A percentile compares a stretch with the other conserved stretches of the same genome.
These are phyloP conservation scores for Machimus atricapillus DNA, from an alignment of 2,888 invertebrate species.

Conservation along the genomic window DNA sequence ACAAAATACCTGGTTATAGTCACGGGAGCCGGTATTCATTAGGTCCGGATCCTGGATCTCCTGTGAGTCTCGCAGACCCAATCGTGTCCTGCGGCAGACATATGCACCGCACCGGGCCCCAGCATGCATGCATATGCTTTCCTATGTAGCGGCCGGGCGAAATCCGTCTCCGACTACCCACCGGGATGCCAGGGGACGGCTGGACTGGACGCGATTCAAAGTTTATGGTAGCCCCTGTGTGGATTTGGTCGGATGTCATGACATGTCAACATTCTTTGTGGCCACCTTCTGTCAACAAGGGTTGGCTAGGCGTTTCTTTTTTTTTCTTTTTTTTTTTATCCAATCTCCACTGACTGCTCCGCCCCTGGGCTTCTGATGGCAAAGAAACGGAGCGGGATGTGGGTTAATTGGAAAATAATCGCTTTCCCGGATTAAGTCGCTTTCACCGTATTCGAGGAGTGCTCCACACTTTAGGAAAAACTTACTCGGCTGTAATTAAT, in stretches of 20 bases:
- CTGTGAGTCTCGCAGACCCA: conserved; percentile 38
- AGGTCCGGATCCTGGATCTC: conserved; percentile 8
- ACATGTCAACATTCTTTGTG: conserved; percentile 46
- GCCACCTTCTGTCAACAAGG: conserved; percentile 42
- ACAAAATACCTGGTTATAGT: conserved; percentile 46
- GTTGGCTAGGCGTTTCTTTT: neutral
- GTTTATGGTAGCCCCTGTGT: conserved; percentile 39
- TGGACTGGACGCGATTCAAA: conserved; percentile 42
- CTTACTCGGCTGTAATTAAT: conserved; percentile 33
- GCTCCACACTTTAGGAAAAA: neutral
- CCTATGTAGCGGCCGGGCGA: neutral
- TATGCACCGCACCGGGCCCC: conserved; percentile 20
- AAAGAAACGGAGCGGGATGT: neutral
- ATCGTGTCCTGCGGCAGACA: conserved; percentile 38
- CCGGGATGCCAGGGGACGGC: conserved; percentile 3
- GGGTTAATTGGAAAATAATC: conserved; percentile 47
- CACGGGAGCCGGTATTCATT: conserved; percentile 41
- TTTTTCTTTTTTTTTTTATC: neutral
- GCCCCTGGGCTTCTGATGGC: neutral
- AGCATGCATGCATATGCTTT: neutral
- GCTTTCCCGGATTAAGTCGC: conserved; percentile 38
- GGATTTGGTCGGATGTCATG: conserved; percentile 43
- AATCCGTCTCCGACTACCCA: neutral
- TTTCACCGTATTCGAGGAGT: conserved; percentile 5
- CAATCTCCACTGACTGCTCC: neutral